Base-by-base conservation (phyloP, 2,888 invertebrate genomes). In the Hirtodrosophila trivittata region DNA sequence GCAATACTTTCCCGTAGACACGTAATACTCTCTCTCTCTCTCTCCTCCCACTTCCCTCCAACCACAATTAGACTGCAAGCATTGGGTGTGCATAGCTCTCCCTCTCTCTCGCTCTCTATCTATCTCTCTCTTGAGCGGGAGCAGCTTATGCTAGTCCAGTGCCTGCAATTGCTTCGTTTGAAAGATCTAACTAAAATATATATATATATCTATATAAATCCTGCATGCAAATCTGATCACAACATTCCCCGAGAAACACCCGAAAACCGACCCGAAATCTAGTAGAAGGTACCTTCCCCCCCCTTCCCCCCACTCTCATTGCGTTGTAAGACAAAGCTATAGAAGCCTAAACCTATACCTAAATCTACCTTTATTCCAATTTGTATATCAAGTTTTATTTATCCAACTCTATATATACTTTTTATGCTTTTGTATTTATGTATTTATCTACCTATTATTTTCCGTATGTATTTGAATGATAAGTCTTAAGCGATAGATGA, bases 361-460 rank as follows among this genome's bases (percentile, higher is more conserved):
- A n/a, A n/a, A n/a, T n/a, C n/a, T n/a, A n/a, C n/a, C n/a, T n/a
- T n/a, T n/a, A n/a, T n/a, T n/a, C n/a, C n/a, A n/a, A n/a, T n/a
- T n/a, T n/a, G n/a, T n/a, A n/a, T n/a, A n/a, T n/a, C n/a, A n/a
- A 65, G 25, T 51, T 45, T 43, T 54, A 50, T 70, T 62, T 72
- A 72, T 50, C 41, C 54, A 57, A 63, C n/a, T n/a, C n/a, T n/a
- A n/a, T n/a, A 37, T 32, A 65, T 73, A 55, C 55, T 37, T 73
- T 67, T 66, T 73, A 74, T 75, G 80, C 77, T 81, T 86, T 80
- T 77, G 82, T 89, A 86, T 84, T 82, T 89, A 82, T 75, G 75
- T 72, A 66, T 63, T 76, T 42, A 54, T 54, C 33, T 63, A 75
- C 38, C 45, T 69, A 59, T 47, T 80, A 62, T 47, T 80, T 67